Evolutionary conservation across 1,140 invertebrate species (phyloP).

Genomic region (Pseudobourletiella spinata): DNA sequence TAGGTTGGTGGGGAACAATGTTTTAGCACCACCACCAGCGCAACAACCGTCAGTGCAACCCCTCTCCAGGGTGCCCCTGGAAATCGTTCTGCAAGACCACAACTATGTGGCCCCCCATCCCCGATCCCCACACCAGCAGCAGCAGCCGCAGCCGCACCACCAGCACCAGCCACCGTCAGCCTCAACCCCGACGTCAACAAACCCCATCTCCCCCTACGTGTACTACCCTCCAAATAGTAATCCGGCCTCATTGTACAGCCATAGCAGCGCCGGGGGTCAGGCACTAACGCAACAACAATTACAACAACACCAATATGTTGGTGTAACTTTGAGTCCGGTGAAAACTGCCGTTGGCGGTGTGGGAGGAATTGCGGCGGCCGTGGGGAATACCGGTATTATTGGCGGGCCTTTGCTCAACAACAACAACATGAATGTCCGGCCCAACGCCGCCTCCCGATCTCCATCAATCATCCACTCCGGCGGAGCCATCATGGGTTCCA

Average conservation of each 20-base stretch:
- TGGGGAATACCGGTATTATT: background rate
- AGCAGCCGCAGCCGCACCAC: slow-evolving; percentile 32
- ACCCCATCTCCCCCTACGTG: background rate
- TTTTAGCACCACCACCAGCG: background rate
- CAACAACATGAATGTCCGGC: background rate
- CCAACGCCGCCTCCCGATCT: background rate
- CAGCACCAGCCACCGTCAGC: background rate
- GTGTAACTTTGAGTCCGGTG: background rate
- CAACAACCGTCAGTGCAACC: background rate
- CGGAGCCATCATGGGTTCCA: background rate
- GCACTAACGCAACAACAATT: too few species aligned
- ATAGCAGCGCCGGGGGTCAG: background rate
- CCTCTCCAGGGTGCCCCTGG: slow-evolving; percentile 40
- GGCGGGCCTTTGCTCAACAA: background rate
- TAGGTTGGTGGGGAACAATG: too few species aligned
- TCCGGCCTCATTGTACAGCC: background rate
- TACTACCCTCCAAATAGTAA: slow-evolving; percentile 1
- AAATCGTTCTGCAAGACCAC: slow-evolving; percentile 67
- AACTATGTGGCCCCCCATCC: slow-evolving; percentile 57
- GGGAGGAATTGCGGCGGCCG: background rate
- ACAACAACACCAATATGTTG: too few species aligned
- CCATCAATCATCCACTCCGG: background rate
- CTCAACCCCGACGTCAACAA: background rate
- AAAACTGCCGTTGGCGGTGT: background rate
- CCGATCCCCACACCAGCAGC: slow-evolving; percentile 11